A percentile compares a stretch with the other conserved stretches of the same genome.
Conservation (phyloP, 2,888 invertebrate genomes). For the Helobdella robusta region DNA sequence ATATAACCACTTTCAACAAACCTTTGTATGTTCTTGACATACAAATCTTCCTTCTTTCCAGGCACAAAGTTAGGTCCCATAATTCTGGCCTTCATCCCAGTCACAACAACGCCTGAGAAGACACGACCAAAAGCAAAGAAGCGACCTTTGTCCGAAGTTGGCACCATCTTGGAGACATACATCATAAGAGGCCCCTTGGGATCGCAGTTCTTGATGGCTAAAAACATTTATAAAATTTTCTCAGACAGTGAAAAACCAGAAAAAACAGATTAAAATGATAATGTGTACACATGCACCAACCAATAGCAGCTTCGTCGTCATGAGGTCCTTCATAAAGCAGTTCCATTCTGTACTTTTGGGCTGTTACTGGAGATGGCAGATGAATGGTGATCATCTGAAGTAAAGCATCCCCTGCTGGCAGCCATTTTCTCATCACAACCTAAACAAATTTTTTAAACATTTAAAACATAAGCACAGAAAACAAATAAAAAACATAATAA, state of each 20-base stretch:
- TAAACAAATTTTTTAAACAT: no score
- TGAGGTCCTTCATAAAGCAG: slow-evolving; percentile 97
- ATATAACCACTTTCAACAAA: no score
- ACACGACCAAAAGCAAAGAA: slow-evolving; percentile 99
- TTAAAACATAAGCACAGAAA: slow-evolving; percentile 39
- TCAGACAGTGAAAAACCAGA: neutral
- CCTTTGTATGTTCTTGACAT: slow-evolving; percentile 96
- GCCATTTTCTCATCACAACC: slow-evolving; percentile 97
- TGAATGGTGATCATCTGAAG: slow-evolving; percentile 99
- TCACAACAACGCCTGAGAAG: slow-evolving; percentile 79
- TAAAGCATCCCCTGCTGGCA: slow-evolving; percentile 96
- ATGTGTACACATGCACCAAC: slow-evolving; percentile 44
- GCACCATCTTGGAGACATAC: slow-evolving; percentile 99
- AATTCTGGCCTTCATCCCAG: slow-evolving; percentile 69
- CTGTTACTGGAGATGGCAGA: slow-evolving; percentile 94
- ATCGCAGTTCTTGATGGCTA: slow-evolving; percentile 70
- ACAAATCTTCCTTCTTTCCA: slow-evolving; percentile 97
- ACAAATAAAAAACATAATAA: slow-evolving; percentile 45
- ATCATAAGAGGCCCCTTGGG: slow-evolving; percentile 97
- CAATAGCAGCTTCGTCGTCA: slow-evolving; percentile 86
- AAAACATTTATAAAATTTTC: slow-evolving; percentile 19
- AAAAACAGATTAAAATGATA: neutral
- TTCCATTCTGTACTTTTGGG: slow-evolving; percentile 97
- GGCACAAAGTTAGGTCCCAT: slow-evolving; percentile 97
- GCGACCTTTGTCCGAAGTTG: slow-evolving; percentile 97